phyloP scores from a whole-genome alignment of 1,140 invertebrate species.

The Wasmannia auropunctata region DNA sequence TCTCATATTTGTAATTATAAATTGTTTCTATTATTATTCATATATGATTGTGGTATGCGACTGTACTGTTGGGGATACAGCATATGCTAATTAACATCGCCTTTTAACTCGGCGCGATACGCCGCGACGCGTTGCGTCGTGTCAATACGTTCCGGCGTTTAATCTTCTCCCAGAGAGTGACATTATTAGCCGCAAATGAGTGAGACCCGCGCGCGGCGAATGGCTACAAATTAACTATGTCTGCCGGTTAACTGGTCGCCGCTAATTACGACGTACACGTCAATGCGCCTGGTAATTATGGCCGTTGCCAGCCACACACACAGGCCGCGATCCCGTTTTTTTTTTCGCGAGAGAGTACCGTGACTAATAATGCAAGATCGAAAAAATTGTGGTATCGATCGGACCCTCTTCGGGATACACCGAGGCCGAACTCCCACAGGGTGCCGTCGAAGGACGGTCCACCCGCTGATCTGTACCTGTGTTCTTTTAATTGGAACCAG shows the following conservation, averaged over 20 bases:
- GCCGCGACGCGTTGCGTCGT: background rate
- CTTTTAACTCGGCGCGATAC: constrained; percentile 28
- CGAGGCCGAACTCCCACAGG: constrained; percentile 54
- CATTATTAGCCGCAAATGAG: constrained; percentile 38
- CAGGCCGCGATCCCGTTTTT: constrained; percentile 24
- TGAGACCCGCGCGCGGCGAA: constrained; percentile 24
- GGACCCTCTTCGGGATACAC: constrained; percentile 52
- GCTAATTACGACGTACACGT: constrained; percentile 66
- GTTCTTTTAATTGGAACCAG: constrained; percentile 83
- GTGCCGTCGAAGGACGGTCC: constrained; percentile 70
- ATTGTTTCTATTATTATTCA: background rate
- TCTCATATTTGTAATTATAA: background rate
- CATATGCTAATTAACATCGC: constrained; percentile 60
- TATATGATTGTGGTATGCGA: background rate
- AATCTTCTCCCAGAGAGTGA: constrained; percentile 40
- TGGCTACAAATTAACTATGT: constrained; percentile 65
- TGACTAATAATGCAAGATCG: constrained; percentile 73
- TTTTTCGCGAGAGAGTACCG: constrained; percentile 26
- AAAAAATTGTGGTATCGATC: constrained; percentile 64
- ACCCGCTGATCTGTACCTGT: constrained; percentile 80
- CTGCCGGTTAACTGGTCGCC: constrained; percentile 55
- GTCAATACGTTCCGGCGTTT: constrained; percentile 26
- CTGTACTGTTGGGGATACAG: background rate
- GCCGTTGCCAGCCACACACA: constrained; percentile 5
- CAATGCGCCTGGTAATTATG: constrained; percentile 64